Conservation (phyloP, 2,113 vertebrate species). For the Platysteira castanea region DNA sequence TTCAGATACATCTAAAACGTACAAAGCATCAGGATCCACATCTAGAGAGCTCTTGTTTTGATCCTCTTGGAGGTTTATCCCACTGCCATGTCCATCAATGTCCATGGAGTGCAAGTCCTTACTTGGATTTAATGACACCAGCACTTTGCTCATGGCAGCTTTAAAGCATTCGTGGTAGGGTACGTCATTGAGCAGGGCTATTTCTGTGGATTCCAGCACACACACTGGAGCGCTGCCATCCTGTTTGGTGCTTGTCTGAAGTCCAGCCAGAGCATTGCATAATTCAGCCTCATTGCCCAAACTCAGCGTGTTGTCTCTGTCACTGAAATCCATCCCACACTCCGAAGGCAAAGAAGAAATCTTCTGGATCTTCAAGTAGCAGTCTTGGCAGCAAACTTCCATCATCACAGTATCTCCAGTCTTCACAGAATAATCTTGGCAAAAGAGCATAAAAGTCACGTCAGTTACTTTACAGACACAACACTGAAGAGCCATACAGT, state of each 20-base stretch:
- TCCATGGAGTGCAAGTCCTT: constrained; percentile 51
- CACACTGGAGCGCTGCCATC: constrained; percentile 64
- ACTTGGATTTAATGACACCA: constrained; percentile 68
- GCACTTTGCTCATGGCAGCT: constrained; percentile 80
- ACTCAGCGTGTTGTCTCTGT: background rate
- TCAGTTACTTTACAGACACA: background rate
- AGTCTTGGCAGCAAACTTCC: constrained; percentile 88
- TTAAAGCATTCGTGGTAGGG: constrained; percentile 84
- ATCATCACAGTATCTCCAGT: constrained; percentile 78
- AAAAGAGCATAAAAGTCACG: background rate
- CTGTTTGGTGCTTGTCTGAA: constrained; percentile 78
- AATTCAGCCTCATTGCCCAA: constrained; percentile 84
- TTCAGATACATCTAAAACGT: constrained; percentile 92
- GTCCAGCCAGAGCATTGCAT: constrained; percentile 87
- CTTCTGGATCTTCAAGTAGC: constrained; percentile 86
- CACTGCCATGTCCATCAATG: background rate
- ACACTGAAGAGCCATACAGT: background rate
- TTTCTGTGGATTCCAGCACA: constrained; percentile 87
- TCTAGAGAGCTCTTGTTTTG: background rate
- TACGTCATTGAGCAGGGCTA: constrained; percentile 87
- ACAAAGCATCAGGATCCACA: constrained; percentile 70
- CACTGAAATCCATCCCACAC: constrained; percentile 59
- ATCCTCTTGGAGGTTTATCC: background rate
- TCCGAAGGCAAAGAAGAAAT: constrained; percentile 70
- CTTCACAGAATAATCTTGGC: constrained; percentile 81